phyloP scores from a whole-genome alignment of 1,140 invertebrate species.

The Neodiprion pinetum region DNA sequence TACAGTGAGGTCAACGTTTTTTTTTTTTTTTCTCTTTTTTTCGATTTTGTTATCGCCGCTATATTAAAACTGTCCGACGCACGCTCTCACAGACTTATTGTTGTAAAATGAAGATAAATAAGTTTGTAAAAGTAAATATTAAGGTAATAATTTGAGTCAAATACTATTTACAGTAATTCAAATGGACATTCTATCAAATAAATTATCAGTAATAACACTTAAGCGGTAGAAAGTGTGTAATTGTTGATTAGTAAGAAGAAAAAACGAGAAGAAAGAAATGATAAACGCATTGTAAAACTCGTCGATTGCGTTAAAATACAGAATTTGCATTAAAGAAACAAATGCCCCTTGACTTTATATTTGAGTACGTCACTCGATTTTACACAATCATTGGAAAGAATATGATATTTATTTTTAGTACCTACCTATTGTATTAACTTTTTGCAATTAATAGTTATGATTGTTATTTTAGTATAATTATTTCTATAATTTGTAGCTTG shows the following conservation, averaged over 20 bases:
- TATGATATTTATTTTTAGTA: slow-evolving; percentile 4
- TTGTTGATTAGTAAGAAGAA: neutral
- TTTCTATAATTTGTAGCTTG: neutral
- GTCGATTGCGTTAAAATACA: slow-evolving; percentile 29
- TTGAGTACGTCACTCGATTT: neutral
- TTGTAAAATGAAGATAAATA: neutral
- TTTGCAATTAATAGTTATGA: neutral
- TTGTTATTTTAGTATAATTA: neutral
- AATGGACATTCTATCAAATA: neutral
- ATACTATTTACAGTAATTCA: neutral
- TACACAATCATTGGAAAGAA: neutral
- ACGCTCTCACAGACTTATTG: neutral
- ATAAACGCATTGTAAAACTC: slow-evolving; percentile 25
- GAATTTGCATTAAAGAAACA: slow-evolving; percentile 3
- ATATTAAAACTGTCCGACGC: slow-evolving; percentile 10
- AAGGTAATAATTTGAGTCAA: neutral
- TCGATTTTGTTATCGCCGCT: slow-evolving; percentile 13
- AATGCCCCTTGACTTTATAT: neutral
- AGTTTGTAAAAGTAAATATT: neutral
- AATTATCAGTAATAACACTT: neutral
- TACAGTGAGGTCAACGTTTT: neutral
- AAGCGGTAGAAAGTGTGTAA: neutral
- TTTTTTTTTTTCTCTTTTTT: slow-evolving; percentile 14
- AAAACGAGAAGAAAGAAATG: neutral
- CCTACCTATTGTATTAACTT: neutral